These are phyloP conservation scores for Canis aureus DNA, from an alignment of 2,113 vertebrate species.

Conservation along the genomic window DNA sequence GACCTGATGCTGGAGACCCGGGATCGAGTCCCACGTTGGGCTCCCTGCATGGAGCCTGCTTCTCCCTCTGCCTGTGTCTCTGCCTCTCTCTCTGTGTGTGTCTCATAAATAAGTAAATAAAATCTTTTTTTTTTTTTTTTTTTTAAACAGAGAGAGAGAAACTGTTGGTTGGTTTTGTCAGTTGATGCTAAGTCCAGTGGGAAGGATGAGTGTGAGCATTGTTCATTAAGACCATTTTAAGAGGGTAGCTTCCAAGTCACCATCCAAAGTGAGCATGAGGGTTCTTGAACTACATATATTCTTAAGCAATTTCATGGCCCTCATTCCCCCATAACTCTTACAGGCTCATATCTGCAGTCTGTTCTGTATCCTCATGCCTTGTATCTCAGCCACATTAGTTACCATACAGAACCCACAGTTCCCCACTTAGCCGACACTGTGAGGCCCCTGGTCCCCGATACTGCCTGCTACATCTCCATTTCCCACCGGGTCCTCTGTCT, in stretches of 20 bases:
- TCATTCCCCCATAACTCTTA: background rate
- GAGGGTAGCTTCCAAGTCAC: background rate
- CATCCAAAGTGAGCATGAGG: background rate
- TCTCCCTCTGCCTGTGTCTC: background rate
- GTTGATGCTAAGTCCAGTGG: background rate
- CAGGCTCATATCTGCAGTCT: fast-evolving
- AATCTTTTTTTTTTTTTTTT: background rate
- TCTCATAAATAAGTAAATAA: background rate
- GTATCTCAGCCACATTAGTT: background rate
- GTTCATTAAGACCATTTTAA: background rate
- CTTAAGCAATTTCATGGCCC: background rate
- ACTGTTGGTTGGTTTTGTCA: background rate
- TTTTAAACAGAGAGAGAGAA: background rate
- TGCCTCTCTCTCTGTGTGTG: background rate
- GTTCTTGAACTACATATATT: background rate
- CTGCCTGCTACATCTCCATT: background rate
- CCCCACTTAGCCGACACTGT: too few species aligned
- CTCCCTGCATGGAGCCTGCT: background rate
- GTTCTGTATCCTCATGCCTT: background rate
- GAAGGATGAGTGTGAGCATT: background rate
- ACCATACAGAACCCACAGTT: too few species aligned
- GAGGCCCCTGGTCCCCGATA: fast-evolving
- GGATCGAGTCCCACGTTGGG: background rate
- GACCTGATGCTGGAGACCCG: background rate
- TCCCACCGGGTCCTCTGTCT: background rate